phyloP scores from a whole-genome alignment of 2,888 invertebrate genomes.

The Galerucella calmariensis region DNA sequence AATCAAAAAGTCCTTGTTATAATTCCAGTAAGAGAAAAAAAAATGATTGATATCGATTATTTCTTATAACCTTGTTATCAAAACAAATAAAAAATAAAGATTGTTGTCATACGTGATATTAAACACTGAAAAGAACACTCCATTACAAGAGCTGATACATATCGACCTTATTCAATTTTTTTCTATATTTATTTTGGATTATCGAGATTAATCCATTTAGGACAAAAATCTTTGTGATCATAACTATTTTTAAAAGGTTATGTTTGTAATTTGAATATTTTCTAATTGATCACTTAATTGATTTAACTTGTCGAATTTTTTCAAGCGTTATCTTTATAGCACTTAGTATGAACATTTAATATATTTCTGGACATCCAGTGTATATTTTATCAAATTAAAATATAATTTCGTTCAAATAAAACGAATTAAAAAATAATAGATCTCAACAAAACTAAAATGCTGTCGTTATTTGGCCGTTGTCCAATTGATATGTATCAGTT shows the following conservation, averaged over 20 bases:
- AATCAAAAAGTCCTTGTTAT: too few relatives aligned
- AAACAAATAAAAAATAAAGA: background rate
- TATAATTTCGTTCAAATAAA: background rate
- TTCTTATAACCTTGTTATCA: background rate
- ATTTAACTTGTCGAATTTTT: background rate
- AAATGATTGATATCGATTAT: background rate
- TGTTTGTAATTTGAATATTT: background rate
- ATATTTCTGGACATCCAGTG: too few relatives aligned
- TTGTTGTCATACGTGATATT: background rate
- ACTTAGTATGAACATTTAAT: too few relatives aligned
- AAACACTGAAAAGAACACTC: background rate
- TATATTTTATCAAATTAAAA: too few relatives aligned
- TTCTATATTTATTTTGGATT: conserved; percentile 2
- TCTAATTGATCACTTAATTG: conserved; percentile 1
- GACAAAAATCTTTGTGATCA: background rate
- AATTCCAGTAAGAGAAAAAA: too few relatives aligned
- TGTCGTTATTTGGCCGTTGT: conserved; percentile 31
- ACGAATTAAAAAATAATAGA: background rate
- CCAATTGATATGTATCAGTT: conserved; percentile 40
- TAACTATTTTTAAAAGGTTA: conserved; percentile 1
- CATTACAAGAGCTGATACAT: conserved; percentile 8
- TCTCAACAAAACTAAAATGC: conserved; percentile 18
- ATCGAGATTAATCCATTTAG: conserved; percentile 12
- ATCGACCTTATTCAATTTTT: conserved; percentile 9
- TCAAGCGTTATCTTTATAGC: too few relatives aligned